Conservation (phyloP, 2,113 vertebrate genomes). For the Hiodon alosoides region DNA sequence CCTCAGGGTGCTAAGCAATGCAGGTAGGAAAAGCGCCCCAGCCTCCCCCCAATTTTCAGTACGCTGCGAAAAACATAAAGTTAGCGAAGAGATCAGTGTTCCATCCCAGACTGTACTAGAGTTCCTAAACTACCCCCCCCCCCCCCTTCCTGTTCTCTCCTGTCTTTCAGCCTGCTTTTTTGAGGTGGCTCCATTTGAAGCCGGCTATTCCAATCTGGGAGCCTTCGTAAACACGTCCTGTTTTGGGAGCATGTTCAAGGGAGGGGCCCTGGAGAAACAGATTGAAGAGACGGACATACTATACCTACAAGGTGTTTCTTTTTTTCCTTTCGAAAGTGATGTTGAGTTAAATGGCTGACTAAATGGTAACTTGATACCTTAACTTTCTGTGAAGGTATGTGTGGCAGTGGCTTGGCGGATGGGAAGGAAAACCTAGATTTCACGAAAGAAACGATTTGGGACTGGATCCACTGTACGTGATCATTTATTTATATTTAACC, state of each 20-base stretch:
- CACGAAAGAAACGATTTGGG: not conserved
- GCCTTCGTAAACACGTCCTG: slow-evolving; percentile 20
- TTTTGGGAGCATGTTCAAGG: slow-evolving; percentile 24
- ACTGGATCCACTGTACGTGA: not conserved
- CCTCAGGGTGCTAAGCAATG: too few species aligned
- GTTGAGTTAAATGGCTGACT: not conserved
- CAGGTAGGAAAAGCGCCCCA: too few species aligned
- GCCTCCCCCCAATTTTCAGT: too few species aligned
- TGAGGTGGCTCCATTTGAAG: slow-evolving; percentile 32
- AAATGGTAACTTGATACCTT: not conserved
- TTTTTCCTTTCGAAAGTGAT: not conserved
- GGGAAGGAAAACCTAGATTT: not conserved
- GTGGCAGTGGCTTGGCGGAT: slow-evolving; percentile 27
- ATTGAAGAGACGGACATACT: slow-evolving; percentile 30
- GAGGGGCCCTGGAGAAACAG: not conserved
- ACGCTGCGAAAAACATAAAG: too few species aligned
- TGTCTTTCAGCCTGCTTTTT: slow-evolving; percentile 21
- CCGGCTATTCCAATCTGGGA: slow-evolving; percentile 26
- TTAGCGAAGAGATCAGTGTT: not conserved
- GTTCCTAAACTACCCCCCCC: not conserved
- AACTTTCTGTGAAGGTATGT: slow-evolving; percentile 16
- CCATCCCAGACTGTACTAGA: not conserved
- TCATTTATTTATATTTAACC: not conserved
- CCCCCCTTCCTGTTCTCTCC: not conserved
- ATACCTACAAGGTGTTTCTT: slow-evolving; percentile 32